These are phyloP conservation scores for Lagopus leucura DNA, from an alignment of 2,113 vertebrate species.

Conservation along the genomic window DNA sequence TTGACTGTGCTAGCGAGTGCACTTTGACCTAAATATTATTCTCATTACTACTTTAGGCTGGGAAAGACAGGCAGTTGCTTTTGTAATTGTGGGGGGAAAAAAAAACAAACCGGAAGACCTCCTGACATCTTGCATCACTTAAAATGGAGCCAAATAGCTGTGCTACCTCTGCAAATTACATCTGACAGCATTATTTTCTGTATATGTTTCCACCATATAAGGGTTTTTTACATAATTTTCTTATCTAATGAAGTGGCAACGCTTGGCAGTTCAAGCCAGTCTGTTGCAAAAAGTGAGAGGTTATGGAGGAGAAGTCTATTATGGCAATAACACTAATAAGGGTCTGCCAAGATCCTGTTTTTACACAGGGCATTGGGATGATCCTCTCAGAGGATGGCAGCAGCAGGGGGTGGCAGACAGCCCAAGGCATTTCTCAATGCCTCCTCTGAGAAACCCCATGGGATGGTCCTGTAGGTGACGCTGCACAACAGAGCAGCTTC, in stretches of 20 bases:
- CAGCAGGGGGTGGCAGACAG: fast-evolving
- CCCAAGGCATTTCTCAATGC: fast-evolving
- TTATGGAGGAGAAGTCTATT: conserved; percentile 47
- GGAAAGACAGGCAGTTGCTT: conserved; percentile 14
- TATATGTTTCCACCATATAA: not conserved
- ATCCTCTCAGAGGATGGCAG: not conserved
- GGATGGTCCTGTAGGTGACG: not conserved
- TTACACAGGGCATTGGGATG: conserved; percentile 4
- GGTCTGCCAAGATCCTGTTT: conserved; percentile 38
- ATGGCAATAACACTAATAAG: conserved; percentile 52
- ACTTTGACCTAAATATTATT: conserved; percentile 39
- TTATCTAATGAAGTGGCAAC: conserved; percentile 54
- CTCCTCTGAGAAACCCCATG: not conserved
- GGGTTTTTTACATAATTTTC: conserved; percentile 43
- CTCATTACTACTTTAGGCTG: conserved; percentile 22
- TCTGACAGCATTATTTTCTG: conserved; percentile 26
- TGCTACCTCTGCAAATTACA: conserved; percentile 1
- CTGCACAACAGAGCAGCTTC: fast-evolving
- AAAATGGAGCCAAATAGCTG: conserved; percentile 57
- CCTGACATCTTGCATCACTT: conserved; percentile 30
- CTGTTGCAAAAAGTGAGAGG: conserved; percentile 50
- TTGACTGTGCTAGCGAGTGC: conserved; percentile 4
- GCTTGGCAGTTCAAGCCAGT: conserved; percentile 28
- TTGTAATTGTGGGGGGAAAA: conserved; percentile 42
- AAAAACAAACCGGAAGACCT: conserved; percentile 35